Percentiles rank a stretch among this genome's conserved stretches.
Conservation (phyloP, 2,113 vertebrate genomes). For the Aegithalos caudatus region DNA sequence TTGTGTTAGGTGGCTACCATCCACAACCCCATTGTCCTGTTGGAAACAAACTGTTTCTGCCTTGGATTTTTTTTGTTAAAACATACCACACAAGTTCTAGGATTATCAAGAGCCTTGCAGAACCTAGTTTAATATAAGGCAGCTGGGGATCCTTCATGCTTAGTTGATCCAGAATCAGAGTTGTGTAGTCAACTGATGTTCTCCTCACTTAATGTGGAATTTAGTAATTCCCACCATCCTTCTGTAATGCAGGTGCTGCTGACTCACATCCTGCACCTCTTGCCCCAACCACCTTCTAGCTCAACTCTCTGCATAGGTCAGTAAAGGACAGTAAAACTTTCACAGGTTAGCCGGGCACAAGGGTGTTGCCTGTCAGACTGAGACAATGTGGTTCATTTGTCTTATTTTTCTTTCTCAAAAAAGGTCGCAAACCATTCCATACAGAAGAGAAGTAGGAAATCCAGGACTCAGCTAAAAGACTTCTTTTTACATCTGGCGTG, state of each 20-base stretch:
- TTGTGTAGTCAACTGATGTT: background rate
- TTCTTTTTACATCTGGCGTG: slow-evolving; percentile 64
- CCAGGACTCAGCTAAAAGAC: slow-evolving; percentile 54
- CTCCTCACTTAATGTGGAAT: background rate
- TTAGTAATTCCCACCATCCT: background rate
- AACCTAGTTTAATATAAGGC: background rate
- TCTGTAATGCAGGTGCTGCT: slow-evolving; percentile 43
- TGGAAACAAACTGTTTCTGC: background rate
- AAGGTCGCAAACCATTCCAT: slow-evolving; percentile 49
- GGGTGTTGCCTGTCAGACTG: slow-evolving; percentile 49
- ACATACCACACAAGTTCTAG: background rate
- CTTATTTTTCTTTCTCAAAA: slow-evolving; percentile 74
- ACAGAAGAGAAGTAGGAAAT: slow-evolving; percentile 68
- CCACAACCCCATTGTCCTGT: background rate
- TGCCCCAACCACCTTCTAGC: slow-evolving; percentile 11
- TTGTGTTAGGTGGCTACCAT: background rate
- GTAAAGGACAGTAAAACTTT: slow-evolving; percentile 48
- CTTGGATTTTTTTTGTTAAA: background rate
- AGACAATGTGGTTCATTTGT: slow-evolving; percentile 72
- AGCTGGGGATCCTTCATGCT: background rate
- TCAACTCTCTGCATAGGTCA: slow-evolving; percentile 17
- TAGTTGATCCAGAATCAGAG: background rate
- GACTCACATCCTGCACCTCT: slow-evolving; percentile 56
- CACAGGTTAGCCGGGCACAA: slow-evolving; percentile 42
- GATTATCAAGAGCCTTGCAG: background rate